Percentiles rank a stretch among this genome's conserved stretches.
phyloP scores from a whole-genome alignment of 2,888 invertebrate genomes.

The Caenorhabditis sulstoni region DNA sequence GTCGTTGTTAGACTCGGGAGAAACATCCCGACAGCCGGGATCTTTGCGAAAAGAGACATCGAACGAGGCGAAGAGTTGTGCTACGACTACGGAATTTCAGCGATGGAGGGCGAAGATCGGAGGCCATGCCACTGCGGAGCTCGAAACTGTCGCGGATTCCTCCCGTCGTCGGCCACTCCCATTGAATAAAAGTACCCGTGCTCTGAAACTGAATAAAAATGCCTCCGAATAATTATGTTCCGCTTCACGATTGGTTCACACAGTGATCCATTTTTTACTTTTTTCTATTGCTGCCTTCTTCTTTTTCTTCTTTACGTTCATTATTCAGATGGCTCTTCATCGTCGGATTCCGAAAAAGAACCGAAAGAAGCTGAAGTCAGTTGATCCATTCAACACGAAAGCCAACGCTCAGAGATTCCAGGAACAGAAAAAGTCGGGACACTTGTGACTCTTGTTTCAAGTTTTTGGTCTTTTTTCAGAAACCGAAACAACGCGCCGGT shows the following conservation, averaged over 20 bases:
- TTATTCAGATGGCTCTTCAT: conserved; percentile 55
- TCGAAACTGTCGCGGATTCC: conserved; percentile 53
- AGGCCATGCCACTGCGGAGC: conserved; percentile 57
- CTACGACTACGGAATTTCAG: conserved; percentile 70
- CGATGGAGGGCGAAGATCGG: conserved; percentile 31
- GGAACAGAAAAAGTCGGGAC: conserved; percentile 28
- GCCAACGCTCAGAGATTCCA: conserved; percentile 47
- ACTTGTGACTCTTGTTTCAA: neutral
- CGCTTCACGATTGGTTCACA: neutral
- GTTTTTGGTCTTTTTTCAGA: too few species aligned
- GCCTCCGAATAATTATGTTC: neutral
- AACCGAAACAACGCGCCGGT: conserved; percentile 45
- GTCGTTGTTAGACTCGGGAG: conserved; percentile 68
- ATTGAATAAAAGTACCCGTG: conserved; percentile 19
- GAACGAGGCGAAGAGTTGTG: conserved; percentile 71
- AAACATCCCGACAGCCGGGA: conserved; percentile 66
- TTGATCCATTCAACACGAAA: conserved; percentile 70
- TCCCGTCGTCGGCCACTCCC: conserved; percentile 60
- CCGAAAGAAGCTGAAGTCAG: conserved; percentile 71
- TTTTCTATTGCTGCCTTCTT: neutral
- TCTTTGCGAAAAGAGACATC: conserved; percentile 70
- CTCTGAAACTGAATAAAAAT: conserved; percentile 1
- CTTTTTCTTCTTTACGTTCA: neutral
- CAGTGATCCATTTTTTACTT: neutral
- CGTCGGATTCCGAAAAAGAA: conserved; percentile 69